Base-by-base conservation (phyloP, 2,797 vertebrate species). In the Pelochelys cantorii region DNA sequence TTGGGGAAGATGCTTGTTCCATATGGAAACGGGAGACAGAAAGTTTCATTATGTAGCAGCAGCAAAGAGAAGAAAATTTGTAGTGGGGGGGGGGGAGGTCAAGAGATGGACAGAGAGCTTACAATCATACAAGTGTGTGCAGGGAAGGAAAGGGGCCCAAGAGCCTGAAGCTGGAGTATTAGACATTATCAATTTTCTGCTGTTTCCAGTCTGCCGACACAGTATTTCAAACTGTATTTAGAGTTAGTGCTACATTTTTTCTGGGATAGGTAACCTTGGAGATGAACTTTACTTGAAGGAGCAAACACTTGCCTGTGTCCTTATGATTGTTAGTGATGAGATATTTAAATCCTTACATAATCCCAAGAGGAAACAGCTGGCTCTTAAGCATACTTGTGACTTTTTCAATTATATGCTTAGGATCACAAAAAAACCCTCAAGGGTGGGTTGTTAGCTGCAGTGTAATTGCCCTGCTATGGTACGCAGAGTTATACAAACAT, bases 211-310 rank as follows among this genome's bases (percentile, higher is more conserved):
- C 7, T 0, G 0, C 78, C 87, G 65, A 23, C 22, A 79, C 54
- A 90, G 55, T 11, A n/a, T 52, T 79, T 88, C 2, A 23, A 1
- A 23, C 1, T 15, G 29, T 83, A 55, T 54, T 86, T 18, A 74
- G 42, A 9, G 27, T 0, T 0, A 57, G 22, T 56, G 79, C 56
- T 37, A 52, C 81, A 83, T 88, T 93, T 88, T 90, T 93, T 88
- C 56, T 81, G 18, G 57, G 56, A 87, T 82, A 90, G 83, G 87
- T 65, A 96, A 95, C 93, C 90, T 87, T 89, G 65, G 88, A 90
- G 81, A 95, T 83, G 89, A 95, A 93, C 84, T 88, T 71, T 42
- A 95, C 79, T 22, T 68, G 86, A 96, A 93, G 97, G 90, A 92
- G 94, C 85, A 97, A 95, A 96, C 3, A 56, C 48, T 81, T 91